Evolutionary conservation across 2,888 invertebrate species (phyloP).

Genomic region (Erpobdella octoculata): DNA sequence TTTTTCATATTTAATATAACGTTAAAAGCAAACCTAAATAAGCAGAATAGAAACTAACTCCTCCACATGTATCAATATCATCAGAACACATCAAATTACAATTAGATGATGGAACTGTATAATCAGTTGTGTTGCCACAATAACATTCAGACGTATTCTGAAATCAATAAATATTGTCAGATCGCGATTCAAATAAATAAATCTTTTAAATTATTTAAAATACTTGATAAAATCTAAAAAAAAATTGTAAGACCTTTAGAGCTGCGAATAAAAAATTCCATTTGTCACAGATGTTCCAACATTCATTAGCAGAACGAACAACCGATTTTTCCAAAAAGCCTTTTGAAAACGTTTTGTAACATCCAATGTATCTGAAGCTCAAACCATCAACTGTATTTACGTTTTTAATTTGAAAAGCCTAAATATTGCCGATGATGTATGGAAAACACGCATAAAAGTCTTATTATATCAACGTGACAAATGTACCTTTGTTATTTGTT

Average conservation of each 20-base stretch:
- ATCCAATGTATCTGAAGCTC: no score
- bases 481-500: no score
- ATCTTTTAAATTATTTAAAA: no score
- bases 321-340: no score
- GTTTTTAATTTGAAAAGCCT: no score
- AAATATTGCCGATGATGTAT: no score
- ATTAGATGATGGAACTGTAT: slow-evolving; percentile 4
- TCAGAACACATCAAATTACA: neutral
- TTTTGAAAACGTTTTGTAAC: no score
- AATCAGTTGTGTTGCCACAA: neutral
- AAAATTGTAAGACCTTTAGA: neutral
- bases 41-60: neutral
- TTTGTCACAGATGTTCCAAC: neutral
- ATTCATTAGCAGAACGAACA: no score
- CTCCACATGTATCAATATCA: neutral
- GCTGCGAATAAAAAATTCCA: neutral
- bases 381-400: no score
- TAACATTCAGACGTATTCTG: neutral
- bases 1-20: neutral
- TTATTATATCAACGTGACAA: no score
- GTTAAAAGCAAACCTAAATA: neutral
- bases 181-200: no score
- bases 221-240: neutral
- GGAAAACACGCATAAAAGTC: no score
- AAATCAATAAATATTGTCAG: neutral